Base-by-base conservation (phyloP, 1,140 invertebrate genomes). In the Drosophila aff. region DNA sequence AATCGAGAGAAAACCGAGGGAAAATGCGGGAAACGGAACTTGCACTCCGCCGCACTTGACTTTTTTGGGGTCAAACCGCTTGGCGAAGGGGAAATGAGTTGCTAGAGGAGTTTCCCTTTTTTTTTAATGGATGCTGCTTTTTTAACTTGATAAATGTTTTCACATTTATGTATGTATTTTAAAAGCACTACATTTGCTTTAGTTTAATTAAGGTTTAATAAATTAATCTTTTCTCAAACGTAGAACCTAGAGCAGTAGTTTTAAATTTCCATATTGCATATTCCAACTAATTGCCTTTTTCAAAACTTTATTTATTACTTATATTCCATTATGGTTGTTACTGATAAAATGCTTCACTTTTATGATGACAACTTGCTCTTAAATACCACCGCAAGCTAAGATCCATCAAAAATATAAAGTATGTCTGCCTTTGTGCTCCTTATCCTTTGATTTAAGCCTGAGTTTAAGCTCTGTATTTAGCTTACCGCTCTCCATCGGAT, bases 31-130 rank as follows among this genome's bases (percentile, higher is more conserved):
- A 59, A 60, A 41, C 69, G 66, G 69, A 73, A 73, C 69, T 71
- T 28, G 73, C 38, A 61, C 71, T 64, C 52, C 43, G 43, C 76
- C 83, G 83, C 83, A 87, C 83, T 83, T 87, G 83, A 87, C 83
- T 87, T 87, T 84, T 87, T 87, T 87, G 84, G 84, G 84, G 84
- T 87, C 84, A 87, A 87, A 83, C 84, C 84, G 80, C 84, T 83
- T 78, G 84, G 66, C 60, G 38, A 16, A 41, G 76, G 69, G 53
- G 49, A 78, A 47, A 60, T 74, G 69, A 53, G 50, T 36, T 50
- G 67, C 63, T 28, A 72, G 28, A 2, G 13, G 26, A 38, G 44
- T 68, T 68, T 44, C 28, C 43, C 38, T 21, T 26, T 36, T 79
- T 47, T 72, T 61, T 41, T 15, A 21, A 47, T 26, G 26, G 26